A percentile compares a stretch with the other conserved stretches of the same genome.
These are phyloP conservation scores for Eufriesea mexicana DNA, from an alignment of 1,140 invertebrate species.

Conservation along the genomic window DNA sequence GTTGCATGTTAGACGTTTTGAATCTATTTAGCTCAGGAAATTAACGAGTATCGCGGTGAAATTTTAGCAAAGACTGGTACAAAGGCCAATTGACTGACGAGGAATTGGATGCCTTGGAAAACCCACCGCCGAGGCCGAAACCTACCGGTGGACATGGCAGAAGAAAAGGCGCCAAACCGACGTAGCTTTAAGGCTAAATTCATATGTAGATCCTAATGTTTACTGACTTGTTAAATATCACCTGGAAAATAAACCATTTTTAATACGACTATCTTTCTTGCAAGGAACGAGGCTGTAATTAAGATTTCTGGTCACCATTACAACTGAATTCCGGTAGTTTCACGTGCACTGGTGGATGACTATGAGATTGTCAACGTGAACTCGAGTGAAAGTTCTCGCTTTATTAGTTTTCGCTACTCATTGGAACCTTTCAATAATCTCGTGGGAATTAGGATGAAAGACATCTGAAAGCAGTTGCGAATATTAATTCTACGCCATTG, in stretches of 20 bases:
- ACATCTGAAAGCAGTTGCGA: neutral
- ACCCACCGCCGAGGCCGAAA: slow-evolving; percentile 86
- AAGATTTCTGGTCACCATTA: neutral
- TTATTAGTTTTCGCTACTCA: neutral
- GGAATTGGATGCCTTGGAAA: slow-evolving; percentile 89
- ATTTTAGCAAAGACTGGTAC: slow-evolving; percentile 92
- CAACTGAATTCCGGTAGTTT: neutral
- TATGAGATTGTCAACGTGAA: neutral
- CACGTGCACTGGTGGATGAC: neutral
- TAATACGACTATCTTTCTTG: slow-evolving; percentile 17
- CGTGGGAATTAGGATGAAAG: neutral
- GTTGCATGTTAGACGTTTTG: too few species aligned
- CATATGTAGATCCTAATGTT: slow-evolving; percentile 45
- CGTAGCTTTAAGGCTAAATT: slow-evolving; percentile 45
- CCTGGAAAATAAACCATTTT: slow-evolving; percentile 54
- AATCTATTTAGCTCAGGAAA: too few species aligned
- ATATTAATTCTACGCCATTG: too few species aligned
- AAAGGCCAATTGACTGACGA: slow-evolving; percentile 91
- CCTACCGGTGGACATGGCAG: slow-evolving; percentile 83
- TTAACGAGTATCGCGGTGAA: neutral
- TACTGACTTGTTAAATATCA: slow-evolving; percentile 26
- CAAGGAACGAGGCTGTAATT: neutral
- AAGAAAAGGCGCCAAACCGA: slow-evolving; percentile 75
- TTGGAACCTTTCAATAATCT: neutral
- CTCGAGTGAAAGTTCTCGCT: neutral